Conservation (phyloP, 2,797 vertebrate genomes). For the Poeciliopsis gracilis region DNA sequence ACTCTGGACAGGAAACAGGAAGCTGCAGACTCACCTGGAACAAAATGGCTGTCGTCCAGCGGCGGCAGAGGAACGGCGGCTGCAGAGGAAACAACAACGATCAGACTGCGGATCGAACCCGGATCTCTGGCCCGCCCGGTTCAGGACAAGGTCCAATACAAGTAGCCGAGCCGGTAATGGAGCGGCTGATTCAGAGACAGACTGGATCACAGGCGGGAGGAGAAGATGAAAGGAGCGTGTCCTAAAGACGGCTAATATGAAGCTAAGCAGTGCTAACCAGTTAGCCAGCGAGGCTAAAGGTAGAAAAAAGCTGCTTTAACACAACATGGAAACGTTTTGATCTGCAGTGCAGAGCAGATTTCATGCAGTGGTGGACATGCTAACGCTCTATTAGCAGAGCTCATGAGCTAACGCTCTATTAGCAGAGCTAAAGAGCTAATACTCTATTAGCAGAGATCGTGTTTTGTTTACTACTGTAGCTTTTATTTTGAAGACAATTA, state of each 20-base stretch:
- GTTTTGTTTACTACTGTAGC: too few relatives aligned
- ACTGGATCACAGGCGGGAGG: not conserved
- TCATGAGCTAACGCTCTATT: too few relatives aligned
- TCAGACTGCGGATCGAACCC: not conserved
- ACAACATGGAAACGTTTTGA: not conserved
- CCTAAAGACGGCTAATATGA: not conserved
- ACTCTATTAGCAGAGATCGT: too few relatives aligned
- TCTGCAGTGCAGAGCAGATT: not conserved
- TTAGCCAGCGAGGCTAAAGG: not conserved
- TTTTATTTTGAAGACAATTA: too few relatives aligned
- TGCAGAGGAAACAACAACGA: slow-evolving; percentile 22
- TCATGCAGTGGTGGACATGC: too few relatives aligned
- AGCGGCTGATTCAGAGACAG: too few relatives aligned
- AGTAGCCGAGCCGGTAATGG: not conserved
- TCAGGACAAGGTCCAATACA: not conserved
- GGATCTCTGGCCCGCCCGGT: not conserved
- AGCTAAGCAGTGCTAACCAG: not conserved
- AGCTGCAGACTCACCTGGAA: slow-evolving; percentile 60
- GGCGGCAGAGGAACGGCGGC: slow-evolving; percentile 64
- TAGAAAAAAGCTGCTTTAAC: not conserved
- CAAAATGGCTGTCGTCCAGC: slow-evolving; percentile 48
- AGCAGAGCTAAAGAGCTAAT: too few relatives aligned
- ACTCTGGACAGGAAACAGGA: not conserved
- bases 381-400: too few relatives aligned
- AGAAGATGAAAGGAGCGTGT: not conserved